phyloP scores from a whole-genome alignment of 2,113 vertebrate species.

The Stegostoma tigrinum region DNA sequence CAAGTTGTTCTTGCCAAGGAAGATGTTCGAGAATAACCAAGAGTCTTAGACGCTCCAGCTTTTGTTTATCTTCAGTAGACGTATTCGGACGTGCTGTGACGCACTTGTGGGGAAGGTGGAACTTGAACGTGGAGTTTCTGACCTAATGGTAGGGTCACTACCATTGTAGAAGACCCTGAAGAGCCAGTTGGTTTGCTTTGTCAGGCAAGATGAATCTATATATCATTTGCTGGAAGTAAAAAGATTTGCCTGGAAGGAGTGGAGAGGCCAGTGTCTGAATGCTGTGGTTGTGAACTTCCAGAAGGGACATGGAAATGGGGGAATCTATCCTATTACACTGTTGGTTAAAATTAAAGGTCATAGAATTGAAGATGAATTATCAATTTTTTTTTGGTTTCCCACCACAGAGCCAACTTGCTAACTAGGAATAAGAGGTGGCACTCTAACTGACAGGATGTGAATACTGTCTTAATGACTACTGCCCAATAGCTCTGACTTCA shows the following conservation, averaged over 20 bases:
- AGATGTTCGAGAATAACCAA: background rate
- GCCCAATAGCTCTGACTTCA: too few relatives aligned
- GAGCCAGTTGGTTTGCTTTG: too few relatives aligned
- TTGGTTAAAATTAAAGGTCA: too few relatives aligned
- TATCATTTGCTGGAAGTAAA: too few relatives aligned
- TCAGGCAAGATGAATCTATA: too few relatives aligned
- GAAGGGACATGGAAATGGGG: background rate
- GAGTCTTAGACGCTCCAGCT: background rate
- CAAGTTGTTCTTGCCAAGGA: background rate
- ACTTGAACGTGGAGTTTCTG: too few relatives aligned
- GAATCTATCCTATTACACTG: background rate
- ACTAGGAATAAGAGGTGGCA: background rate
- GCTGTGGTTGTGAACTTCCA: background rate
- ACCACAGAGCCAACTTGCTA: too few relatives aligned
- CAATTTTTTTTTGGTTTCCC: background rate
- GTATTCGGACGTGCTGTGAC: too few relatives aligned
- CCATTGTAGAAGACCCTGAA: too few relatives aligned
- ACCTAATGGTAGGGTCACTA: too few relatives aligned
- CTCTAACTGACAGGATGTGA: background rate
- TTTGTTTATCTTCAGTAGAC: too few relatives aligned
- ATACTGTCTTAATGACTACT: background rate
- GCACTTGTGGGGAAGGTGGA: too few relatives aligned
- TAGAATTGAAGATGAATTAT: background rate
- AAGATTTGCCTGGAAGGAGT: background rate
- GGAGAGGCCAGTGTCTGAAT: background rate